Percentiles rank a stretch among this genome's conserved stretches.
Conservation (phyloP, 2,113 vertebrate genomes). For the Ascaphus truei region DNA sequence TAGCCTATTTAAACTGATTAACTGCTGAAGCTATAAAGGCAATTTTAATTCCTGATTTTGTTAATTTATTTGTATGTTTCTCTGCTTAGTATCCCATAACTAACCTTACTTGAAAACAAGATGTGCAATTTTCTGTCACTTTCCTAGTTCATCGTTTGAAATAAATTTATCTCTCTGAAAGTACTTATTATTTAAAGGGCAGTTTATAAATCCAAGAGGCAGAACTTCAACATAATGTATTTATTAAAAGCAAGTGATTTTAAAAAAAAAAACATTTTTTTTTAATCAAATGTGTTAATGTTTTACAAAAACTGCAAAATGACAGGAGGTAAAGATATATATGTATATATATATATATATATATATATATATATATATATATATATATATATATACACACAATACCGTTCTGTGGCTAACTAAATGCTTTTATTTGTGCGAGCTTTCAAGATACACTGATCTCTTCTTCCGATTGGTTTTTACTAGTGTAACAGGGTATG, state of each 20-base stretch:
- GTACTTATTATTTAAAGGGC: slow-evolving; percentile 18
- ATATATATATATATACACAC: background rate
- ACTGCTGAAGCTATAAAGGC: slow-evolving; percentile 10
- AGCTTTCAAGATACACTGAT: too few species aligned
- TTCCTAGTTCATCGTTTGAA: slow-evolving; percentile 25
- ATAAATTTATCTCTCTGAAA: slow-evolving; percentile 21
- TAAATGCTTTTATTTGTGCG: too few species aligned
- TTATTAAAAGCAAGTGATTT: too few species aligned
- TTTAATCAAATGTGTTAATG: too few species aligned
- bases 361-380: background rate
- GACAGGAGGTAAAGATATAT: too few species aligned
- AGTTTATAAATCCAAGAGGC: slow-evolving; percentile 21
- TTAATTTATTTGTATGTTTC: slow-evolving; percentile 20
- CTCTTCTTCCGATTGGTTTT: too few species aligned
- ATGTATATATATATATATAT: background rate
- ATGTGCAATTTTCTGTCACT: slow-evolving; percentile 21
- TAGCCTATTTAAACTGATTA: slow-evolving; percentile 31
- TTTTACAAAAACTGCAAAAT: too few species aligned
- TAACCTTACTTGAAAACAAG: slow-evolving; percentile 29
- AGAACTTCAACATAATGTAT: slow-evolving; percentile 8
- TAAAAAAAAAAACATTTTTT: too few species aligned
- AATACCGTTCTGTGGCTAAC: too few species aligned
- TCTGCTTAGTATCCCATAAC: slow-evolving; percentile 26
- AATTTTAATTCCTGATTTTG: slow-evolving; percentile 28
- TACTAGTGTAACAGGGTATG: too few species aligned